A percentile compares a stretch with the other conserved stretches of the same genome.
These are phyloP conservation scores for Pelobates cultripes DNA, from an alignment of 2,797 vertebrate genomes.

Conservation along the genomic window DNA sequence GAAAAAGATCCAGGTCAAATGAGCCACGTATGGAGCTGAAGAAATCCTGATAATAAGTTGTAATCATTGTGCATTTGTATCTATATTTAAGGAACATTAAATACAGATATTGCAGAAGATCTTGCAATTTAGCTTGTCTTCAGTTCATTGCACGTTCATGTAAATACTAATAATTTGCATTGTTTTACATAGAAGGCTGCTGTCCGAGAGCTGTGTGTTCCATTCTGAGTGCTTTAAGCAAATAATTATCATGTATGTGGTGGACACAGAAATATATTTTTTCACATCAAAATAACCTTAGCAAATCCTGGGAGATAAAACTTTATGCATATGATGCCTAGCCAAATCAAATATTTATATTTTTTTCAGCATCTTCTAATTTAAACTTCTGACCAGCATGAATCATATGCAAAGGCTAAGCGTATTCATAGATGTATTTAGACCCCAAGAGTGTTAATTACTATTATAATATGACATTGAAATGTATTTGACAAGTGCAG, in stretches of 20 bases:
- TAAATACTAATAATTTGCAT: conserved; percentile 49
- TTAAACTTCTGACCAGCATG: not conserved
- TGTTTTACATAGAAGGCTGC: conserved; percentile 40
- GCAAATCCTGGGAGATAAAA: not conserved
- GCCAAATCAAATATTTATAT: not conserved
- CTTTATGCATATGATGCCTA: not conserved
- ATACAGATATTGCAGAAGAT: not conserved
- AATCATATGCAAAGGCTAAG: no score
- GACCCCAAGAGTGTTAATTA: not conserved
- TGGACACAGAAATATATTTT: not conserved
- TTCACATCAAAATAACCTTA: not conserved
- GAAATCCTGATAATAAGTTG: no score
- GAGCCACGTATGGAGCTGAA: no score
- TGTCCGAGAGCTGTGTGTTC: conserved; percentile 22
- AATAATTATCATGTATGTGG: conserved; percentile 10
- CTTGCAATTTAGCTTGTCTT: conserved; percentile 16
- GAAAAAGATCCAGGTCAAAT: no score
- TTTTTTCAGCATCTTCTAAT: not conserved
- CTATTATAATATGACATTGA: not conserved
- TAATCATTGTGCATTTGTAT: no score
- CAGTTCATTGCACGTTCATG: conserved; percentile 33
- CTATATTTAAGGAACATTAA: not conserved
- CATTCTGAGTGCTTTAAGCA: conserved; percentile 28
- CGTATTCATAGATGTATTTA: not conserved
- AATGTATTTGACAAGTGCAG: not conserved